Conservation (phyloP, 2,113 vertebrate genomes). For the Calonectris borealis region DNA sequence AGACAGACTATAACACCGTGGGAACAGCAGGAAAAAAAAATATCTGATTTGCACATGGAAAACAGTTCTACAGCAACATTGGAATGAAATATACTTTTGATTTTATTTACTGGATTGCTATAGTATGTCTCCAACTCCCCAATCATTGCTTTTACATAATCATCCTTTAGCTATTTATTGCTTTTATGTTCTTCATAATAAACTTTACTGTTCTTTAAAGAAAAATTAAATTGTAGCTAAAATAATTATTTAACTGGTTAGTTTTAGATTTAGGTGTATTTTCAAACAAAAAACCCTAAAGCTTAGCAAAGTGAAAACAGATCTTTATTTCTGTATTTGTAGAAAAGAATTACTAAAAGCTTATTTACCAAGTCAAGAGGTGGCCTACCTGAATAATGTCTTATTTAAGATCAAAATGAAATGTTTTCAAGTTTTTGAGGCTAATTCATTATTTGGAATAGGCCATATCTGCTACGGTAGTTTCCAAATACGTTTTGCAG, state of each 20-base stretch:
- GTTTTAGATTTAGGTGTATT: background rate
- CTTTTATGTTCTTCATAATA: background rate
- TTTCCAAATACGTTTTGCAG: background rate
- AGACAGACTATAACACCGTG: constrained; percentile 57
- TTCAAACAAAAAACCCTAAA: background rate
- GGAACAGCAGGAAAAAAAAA: constrained; percentile 64
- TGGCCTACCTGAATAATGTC: background rate
- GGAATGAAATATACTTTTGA: constrained; percentile 14
- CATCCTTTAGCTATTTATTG: background rate
- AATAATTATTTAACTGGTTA: background rate
- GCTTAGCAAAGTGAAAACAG: background rate
- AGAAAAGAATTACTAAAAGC: background rate
- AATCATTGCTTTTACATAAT: background rate
- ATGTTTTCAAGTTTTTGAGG: background rate
- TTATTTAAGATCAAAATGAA: background rate
- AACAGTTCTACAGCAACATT: constrained; percentile 41
- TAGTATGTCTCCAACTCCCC: background rate
- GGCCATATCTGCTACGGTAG: background rate
- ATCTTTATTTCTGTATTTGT: background rate
- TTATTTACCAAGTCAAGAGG: background rate
- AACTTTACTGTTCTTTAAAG: background rate
- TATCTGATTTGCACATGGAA: constrained; percentile 8
- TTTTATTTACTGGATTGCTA: constrained; percentile 12
- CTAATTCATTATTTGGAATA: background rate
- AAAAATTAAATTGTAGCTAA: background rate